phyloP scores from a whole-genome alignment of 2,797 vertebrate genomes.

The Spea hammondii region DNA sequence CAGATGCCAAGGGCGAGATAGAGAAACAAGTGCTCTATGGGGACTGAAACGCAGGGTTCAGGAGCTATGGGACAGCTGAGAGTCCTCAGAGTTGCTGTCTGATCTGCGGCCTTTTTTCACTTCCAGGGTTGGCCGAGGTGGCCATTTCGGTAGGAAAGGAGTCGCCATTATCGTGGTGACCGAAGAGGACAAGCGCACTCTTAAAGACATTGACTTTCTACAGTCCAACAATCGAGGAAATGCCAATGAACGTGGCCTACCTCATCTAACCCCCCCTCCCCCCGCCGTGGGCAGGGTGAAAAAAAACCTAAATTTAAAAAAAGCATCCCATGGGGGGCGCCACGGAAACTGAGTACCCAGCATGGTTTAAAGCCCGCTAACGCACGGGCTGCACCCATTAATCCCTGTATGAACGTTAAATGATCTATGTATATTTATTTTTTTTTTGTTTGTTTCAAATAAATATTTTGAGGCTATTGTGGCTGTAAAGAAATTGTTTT shows the following conservation, averaged over 20 bases:
- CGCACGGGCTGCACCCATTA: not conserved
- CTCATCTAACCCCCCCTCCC: conserved; percentile 72
- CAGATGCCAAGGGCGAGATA: too few species aligned
- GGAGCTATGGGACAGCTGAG: too few species aligned
- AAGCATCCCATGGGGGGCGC: conserved; percentile 27
- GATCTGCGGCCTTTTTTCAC: not conserved
- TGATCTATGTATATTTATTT: conserved; percentile 9
- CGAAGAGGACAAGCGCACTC: conserved; percentile 86
- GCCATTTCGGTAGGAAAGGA: conserved; percentile 88
- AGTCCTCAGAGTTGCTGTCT: too few species aligned
- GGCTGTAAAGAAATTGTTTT: conserved; percentile 61
- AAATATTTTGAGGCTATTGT: conserved; percentile 66
- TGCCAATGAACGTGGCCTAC: conserved; percentile 93
- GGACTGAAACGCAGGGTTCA: too few species aligned
- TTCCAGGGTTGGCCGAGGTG: conserved; percentile 84
- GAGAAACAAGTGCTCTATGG: too few species aligned
- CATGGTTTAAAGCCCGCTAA: conserved; percentile 12
- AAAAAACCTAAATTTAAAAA: conserved; percentile 52
- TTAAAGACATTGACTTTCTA: conserved; percentile 93
- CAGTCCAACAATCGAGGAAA: conserved; percentile 91
- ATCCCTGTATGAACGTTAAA: conserved; percentile 57
- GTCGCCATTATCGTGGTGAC: conserved; percentile 94
- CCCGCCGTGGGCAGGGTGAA: not conserved
- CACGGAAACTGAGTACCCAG: conserved; percentile 45
- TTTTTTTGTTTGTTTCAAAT: conserved; percentile 61